Percentiles rank a stretch among this genome's conserved stretches.
These are phyloP conservation scores for Taphrorychus bicolor DNA, from an alignment of 2,888 invertebrate genomes.

Conservation along the genomic window DNA sequence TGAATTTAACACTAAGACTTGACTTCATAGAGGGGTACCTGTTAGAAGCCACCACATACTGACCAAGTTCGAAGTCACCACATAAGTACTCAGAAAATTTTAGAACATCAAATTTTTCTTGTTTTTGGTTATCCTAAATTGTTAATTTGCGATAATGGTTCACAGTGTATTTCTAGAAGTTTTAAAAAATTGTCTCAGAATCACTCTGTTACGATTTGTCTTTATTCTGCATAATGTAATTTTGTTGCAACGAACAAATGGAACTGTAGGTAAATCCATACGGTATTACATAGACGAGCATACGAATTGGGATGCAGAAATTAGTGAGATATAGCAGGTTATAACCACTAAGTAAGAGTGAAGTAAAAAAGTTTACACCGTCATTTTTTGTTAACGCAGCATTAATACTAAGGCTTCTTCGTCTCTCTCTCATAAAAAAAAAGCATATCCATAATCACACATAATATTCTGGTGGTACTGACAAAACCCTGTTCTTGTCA, in stretches of 20 bases:
- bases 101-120: neutral
- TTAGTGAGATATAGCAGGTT: neutral
- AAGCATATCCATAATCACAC: too few relatives aligned
- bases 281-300: neutral
- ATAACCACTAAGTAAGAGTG: neutral
- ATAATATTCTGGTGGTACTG: too few relatives aligned
- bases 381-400: neutral
- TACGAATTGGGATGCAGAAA: neutral
- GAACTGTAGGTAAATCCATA: neutral
- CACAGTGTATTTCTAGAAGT: neutral
- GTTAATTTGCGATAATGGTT: neutral
- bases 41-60: too few relatives aligned
- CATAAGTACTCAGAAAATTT: neutral
- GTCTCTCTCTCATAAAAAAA: too few relatives aligned
- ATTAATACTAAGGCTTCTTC: too few relatives aligned
- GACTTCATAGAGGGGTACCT: too few relatives aligned
- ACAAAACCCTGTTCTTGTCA: too few relatives aligned
- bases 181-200: neutral
- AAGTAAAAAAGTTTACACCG: constrained; percentile 1
- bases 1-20: too few relatives aligned
- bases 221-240: neutral
- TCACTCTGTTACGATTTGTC: neutral
- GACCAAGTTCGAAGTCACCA: constrained; percentile 2
- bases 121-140: neutral
- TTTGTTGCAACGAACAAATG: neutral